A percentile compares a stretch with the other conserved stretches of the same genome.
Conservation (phyloP, 2,113 vertebrate species). For the Trichomycterus rosablanca region DNA sequence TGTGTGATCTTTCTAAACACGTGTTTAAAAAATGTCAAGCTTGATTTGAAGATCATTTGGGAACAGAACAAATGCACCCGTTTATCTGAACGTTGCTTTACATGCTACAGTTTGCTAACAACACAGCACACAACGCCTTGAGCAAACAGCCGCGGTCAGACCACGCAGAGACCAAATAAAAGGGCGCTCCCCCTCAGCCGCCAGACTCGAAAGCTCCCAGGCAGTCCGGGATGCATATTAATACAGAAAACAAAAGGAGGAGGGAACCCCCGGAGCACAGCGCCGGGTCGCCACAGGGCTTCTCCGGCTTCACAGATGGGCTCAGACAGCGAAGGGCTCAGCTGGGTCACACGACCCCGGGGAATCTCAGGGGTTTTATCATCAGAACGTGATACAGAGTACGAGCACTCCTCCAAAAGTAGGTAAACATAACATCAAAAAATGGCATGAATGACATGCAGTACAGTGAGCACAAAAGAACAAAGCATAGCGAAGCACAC, state of each 20-base stretch:
- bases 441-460: too few species aligned
- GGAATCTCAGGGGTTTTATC: conserved; percentile 1
- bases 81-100: not conserved
- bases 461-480: too few species aligned
- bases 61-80: too few species aligned
- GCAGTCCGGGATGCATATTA: conserved; percentile 5
- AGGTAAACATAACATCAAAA: too few species aligned
- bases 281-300: not conserved
- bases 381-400: conserved; percentile 1
- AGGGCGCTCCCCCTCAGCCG: conserved; percentile 9
- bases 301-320: conserved; percentile 22
- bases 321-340: conserved; percentile 24
- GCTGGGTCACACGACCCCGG: conserved; percentile 15
- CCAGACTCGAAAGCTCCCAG: not conserved
- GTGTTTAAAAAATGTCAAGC: too few species aligned
- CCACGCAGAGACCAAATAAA: not conserved
- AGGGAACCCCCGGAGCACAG: not conserved
- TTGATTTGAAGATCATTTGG: too few species aligned
- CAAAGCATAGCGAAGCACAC: too few species aligned
- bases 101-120: conserved; percentile 4
- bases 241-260: conserved; percentile 20
- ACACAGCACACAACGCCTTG: conserved; percentile 9
- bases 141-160: conserved; percentile 19
- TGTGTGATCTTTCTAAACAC: too few species aligned
- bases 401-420: not conserved